Conservation (phyloP, 2,797 vertebrate species). For the Hemibagrus guttatus region DNA sequence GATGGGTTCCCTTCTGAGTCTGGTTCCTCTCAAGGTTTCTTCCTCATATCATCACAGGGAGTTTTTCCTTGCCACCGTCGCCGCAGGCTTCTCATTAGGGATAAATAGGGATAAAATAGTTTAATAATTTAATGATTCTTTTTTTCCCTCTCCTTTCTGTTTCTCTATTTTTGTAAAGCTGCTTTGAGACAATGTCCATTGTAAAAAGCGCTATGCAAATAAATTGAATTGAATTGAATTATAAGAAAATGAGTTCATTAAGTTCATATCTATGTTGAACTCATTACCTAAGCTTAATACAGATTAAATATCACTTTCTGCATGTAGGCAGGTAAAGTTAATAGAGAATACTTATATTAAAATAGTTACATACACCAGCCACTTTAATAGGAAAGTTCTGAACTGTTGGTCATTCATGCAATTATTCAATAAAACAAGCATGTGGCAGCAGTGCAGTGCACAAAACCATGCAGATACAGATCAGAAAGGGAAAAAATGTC, state of each 20-base stretch:
- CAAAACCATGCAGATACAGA: background rate
- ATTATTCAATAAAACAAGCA: background rate
- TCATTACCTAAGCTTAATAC: background rate
- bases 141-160: no score
- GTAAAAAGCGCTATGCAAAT: no score
- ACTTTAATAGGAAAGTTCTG: background rate
- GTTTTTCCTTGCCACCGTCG: no score
- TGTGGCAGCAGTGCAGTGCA: background rate
- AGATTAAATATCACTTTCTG: background rate
- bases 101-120: no score
- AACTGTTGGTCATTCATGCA: background rate
- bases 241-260: background rate
- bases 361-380: background rate
- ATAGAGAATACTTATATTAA: background rate
- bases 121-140: no score
- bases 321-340: background rate
- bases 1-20: no score
- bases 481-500: background rate
- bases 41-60: no score
- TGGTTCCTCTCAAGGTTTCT: no score
- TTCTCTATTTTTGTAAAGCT: no score
- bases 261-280: background rate
- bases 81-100: no score
- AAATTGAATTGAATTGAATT: no score
- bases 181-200: no score